phyloP scores from a whole-genome alignment of 2,113 vertebrate genomes.

The Gopherus flavomarginatus region DNA sequence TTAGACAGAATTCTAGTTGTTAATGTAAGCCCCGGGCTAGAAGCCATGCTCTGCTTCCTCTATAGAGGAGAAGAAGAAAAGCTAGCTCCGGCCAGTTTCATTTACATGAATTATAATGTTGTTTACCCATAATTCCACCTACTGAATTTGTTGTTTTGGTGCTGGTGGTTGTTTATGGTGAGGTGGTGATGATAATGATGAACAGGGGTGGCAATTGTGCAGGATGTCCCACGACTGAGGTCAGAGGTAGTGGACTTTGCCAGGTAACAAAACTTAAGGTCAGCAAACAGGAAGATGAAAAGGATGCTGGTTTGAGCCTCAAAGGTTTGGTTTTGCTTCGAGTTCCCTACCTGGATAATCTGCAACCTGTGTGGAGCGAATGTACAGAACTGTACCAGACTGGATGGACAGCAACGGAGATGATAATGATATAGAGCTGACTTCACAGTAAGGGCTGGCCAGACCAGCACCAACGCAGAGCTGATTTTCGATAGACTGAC shows the following conservation, averaged over 20 bases:
- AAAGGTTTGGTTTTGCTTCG: too few relatives aligned
- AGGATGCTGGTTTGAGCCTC: neutral
- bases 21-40: too few relatives aligned
- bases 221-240: neutral
- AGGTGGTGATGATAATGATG: neutral
- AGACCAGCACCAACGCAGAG: neutral
- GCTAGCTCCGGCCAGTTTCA: too few relatives aligned
- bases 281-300: neutral
- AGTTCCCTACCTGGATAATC: neutral
- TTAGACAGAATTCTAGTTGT: too few relatives aligned
- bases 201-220: accelerated
- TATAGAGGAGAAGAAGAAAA: too few relatives aligned
- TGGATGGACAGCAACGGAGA: neutral
- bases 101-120: too few relatives aligned
- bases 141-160: too few relatives aligned
- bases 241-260: neutral
- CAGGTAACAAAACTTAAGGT: neutral
- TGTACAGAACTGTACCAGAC: neutral
- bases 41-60: too few relatives aligned
- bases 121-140: too few relatives aligned
- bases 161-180: neutral
- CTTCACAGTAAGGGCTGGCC: neutral
- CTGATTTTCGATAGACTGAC: neutral
- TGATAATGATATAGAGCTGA: neutral
- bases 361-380: neutral